Percentiles rank a stretch among this genome's conserved stretches.
phyloP scores from a whole-genome alignment of 2,113 vertebrate genomes.

The Psilopsiagon aymara region DNA sequence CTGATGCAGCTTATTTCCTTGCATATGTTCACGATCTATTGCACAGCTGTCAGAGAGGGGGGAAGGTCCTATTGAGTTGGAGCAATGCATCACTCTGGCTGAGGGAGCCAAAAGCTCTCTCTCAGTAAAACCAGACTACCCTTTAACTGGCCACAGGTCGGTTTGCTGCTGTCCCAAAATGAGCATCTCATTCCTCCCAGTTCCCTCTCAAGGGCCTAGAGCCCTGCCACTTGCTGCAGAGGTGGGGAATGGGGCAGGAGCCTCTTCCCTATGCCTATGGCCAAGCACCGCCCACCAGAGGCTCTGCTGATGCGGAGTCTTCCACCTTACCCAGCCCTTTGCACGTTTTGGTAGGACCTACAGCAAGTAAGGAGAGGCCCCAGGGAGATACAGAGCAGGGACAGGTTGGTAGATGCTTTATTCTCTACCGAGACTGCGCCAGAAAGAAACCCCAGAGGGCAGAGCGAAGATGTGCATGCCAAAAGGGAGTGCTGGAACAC shows the following conservation, averaged over 20 bases:
- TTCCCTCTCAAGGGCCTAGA: background rate
- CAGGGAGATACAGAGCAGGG: fast-evolving
- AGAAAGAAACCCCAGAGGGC: background rate
- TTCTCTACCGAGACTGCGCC: background rate
- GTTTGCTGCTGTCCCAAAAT: background rate
- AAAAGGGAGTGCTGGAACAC: fast-evolving
- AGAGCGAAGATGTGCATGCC: fast-evolving
- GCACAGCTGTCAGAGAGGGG: conserved; percentile 43
- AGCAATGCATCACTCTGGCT: background rate
- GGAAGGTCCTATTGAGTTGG: background rate
- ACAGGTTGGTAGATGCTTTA: background rate
- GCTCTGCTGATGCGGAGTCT: fast-evolving
- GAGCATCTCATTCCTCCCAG: fast-evolving
- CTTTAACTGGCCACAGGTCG: background rate
- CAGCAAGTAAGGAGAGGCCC: background rate
- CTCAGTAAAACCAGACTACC: conserved; percentile 14
- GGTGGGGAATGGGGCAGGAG: background rate
- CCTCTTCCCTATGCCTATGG: fast-evolving
- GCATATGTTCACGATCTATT: conserved; percentile 24
- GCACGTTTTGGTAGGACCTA: background rate
- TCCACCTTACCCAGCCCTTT: background rate
- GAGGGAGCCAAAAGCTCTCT: conserved; percentile 38
- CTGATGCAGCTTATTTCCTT: conserved; percentile 46
- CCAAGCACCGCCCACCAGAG: background rate
- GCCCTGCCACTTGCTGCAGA: fast-evolving